Conservation (phyloP, 2,888 invertebrate species). For the Nycteola revayana region DNA sequence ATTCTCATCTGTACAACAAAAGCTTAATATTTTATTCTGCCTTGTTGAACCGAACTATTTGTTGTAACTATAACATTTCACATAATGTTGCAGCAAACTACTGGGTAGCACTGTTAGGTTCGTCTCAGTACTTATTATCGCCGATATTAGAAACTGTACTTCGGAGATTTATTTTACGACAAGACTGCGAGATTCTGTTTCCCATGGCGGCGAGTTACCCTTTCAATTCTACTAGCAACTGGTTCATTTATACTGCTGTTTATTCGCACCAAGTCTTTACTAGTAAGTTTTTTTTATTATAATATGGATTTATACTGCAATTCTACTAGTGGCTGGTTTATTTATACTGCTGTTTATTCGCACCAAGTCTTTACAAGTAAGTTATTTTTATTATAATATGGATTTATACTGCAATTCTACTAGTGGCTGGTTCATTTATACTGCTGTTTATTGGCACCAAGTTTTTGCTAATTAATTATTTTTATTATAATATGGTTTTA, state of each 20-base stretch:
- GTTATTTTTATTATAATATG: conserved; percentile 14
- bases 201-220: conserved; percentile 33
- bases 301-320: too few relatives aligned
- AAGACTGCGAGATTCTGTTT: conserved; percentile 27
- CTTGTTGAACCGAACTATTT: not conserved
- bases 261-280: conserved; percentile 31
- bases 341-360: conserved; percentile 29
- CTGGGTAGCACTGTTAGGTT: conserved; percentile 21
- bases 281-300: conserved; percentile 28
- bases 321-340: conserved; percentile 23
- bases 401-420: too few relatives aligned
- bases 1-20: not conserved
- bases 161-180: conserved; percentile 28
- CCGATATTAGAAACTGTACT: conserved; percentile 35
- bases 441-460: conserved; percentile 31
- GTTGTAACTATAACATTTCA: conserved; percentile 1
- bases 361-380: conserved; percentile 35
- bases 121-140: conserved; percentile 27
- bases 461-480: conserved; percentile 31
- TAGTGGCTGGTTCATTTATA: conserved; percentile 29
- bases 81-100: conserved; percentile 25
- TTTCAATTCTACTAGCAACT: conserved; percentile 27
- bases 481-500: too few relatives aligned
- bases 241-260: conserved; percentile 27
- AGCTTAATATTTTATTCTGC: not conserved